These are phyloP conservation scores for Rhabdomys dilectus DNA, from an alignment of 2,113 vertebrate species.

Conservation along the genomic window DNA sequence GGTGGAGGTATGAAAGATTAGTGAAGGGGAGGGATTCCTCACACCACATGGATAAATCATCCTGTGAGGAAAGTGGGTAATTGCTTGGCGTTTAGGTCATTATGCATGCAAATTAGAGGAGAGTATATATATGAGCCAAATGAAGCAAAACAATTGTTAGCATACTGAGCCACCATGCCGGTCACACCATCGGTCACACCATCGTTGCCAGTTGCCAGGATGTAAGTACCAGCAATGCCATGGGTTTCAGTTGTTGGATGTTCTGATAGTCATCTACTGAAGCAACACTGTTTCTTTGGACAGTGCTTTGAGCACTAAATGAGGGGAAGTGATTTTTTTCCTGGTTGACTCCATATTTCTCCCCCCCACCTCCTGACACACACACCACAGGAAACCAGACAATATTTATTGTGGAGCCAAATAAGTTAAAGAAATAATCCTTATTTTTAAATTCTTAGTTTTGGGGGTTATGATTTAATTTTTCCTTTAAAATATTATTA, in stretches of 20 bases:
- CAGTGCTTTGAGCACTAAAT: conserved; percentile 1
- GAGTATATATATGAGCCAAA: conserved; percentile 63
- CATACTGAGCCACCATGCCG: conserved; percentile 71
- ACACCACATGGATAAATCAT: conserved; percentile 53
- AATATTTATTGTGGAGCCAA: background rate
- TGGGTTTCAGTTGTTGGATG: conserved; percentile 53
- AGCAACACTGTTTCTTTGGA: conserved; percentile 22
- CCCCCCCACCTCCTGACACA: background rate
- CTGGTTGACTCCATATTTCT: conserved; percentile 1
- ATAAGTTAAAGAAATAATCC: conserved; percentile 16
- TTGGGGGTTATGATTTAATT: background rate
- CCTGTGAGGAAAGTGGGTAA: conserved; percentile 79
- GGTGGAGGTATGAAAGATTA: conserved; percentile 67
- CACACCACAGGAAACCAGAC: background rate
- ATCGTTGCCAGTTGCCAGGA: conserved; percentile 62
- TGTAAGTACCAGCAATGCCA: conserved; percentile 75
- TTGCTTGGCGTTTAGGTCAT: conserved; percentile 75
- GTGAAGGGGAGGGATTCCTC: conserved; percentile 64
- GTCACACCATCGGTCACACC: conserved; percentile 46
- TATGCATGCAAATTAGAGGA: conserved; percentile 79
- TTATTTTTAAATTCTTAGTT: background rate
- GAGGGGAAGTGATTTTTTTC: conserved; percentile 29
- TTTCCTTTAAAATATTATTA: background rate
- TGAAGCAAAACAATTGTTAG: conserved; percentile 61
- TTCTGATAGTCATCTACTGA: background rate